Conservation (phyloP, 2,113 vertebrate genomes). For the Heliornis fulica region DNA sequence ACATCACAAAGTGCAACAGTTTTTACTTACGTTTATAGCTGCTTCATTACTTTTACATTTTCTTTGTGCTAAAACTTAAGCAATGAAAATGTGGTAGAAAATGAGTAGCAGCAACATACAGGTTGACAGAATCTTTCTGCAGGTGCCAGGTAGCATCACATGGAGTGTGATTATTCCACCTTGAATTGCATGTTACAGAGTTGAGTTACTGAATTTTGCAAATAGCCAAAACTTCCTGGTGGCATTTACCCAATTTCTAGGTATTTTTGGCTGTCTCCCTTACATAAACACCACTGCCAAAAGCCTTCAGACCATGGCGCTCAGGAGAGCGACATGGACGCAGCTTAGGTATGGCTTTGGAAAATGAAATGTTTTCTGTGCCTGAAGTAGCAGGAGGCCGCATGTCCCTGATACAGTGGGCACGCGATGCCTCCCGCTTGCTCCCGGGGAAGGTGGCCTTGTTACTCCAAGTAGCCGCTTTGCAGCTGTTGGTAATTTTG, state of each 20-base stretch:
- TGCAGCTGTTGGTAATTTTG: rapidly evolving
- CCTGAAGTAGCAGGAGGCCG: rapidly evolving
- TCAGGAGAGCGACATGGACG: neutral
- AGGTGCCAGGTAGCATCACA: neutral
- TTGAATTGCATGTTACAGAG: neutral
- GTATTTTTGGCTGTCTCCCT: neutral
- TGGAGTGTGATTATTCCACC: neutral
- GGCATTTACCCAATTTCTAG: neutral
- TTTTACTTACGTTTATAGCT: neutral
- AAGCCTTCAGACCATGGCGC: neutral
- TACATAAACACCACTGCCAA: rapidly evolving
- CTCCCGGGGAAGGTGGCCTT: rapidly evolving
- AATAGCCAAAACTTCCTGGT: neutral
- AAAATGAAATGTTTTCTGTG: rapidly evolving
- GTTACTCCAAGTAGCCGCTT: rapidly evolving
- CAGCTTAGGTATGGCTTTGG: neutral
- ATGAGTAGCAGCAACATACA: neutral
- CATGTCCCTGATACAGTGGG: rapidly evolving
- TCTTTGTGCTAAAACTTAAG: neutral
- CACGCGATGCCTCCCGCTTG: rapidly evolving
- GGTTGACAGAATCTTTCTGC: neutral
- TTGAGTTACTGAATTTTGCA: neutral
- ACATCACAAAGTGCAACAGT: neutral
- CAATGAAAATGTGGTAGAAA: neutral
- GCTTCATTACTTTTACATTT: neutral